Conservation (phyloP, 1,140 invertebrate genomes). For the Grapholita molesta region DNA sequence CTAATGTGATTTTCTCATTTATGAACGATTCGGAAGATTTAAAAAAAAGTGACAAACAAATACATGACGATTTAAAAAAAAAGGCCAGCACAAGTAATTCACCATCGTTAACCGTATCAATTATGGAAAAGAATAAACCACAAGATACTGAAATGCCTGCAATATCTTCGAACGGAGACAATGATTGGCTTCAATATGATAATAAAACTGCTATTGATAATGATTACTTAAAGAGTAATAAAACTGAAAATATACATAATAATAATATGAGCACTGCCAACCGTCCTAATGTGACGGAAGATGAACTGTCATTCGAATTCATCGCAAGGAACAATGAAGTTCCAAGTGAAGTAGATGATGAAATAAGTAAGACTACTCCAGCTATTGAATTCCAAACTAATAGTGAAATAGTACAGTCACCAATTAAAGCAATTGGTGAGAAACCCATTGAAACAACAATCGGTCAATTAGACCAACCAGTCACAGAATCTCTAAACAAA, state of each 20-base stretch:
- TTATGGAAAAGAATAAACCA: background rate
- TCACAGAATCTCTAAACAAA: background rate
- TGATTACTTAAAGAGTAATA: conserved; percentile 24
- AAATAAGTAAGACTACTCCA: conserved; percentile 26
- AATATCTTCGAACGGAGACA: background rate
- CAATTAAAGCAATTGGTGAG: background rate
- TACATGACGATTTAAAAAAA: background rate
- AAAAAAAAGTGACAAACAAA: background rate
- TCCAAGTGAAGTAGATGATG: conserved; percentile 24
- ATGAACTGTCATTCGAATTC: conserved; percentile 42
- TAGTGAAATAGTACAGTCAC: background rate
- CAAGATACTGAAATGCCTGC: background rate
- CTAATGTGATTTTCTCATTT: background rate
- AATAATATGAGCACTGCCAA: conserved; percentile 38
- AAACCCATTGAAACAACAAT: background rate
- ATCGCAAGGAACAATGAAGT: conserved; percentile 24
- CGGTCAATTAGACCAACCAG: background rate
- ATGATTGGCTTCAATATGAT: background rate
- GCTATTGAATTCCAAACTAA: conserved; percentile 23
- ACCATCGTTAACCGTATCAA: conserved; percentile 39
- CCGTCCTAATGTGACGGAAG: conserved; percentile 43
- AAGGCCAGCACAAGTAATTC: conserved; percentile 25
- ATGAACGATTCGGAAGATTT: background rate
- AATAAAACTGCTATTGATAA: conserved; percentile 40
- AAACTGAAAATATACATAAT: conserved; percentile 30